A percentile compares a stretch with the other conserved stretches of the same genome.
phyloP scores from a whole-genome alignment of 2,797 vertebrate genomes.

The Sebastiscus tertius region DNA sequence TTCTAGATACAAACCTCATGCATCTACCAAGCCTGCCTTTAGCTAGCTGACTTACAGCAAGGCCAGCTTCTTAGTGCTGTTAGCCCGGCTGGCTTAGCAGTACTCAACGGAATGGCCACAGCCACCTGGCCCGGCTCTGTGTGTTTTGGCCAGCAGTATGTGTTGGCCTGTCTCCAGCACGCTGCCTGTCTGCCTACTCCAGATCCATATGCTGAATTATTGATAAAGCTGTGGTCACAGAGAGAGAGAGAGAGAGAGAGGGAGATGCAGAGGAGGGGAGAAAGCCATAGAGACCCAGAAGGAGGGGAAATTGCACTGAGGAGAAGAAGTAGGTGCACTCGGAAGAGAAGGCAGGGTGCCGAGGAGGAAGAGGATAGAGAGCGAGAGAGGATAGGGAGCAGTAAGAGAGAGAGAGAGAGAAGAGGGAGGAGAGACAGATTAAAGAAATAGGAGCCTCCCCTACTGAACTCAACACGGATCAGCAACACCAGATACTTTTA shows the following conservation, averaged over 20 bases:
- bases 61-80: background rate
- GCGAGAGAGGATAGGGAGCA: background rate
- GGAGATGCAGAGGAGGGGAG: slow-evolving; percentile 22
- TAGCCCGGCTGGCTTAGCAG: slow-evolving; percentile 40
- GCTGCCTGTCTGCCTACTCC: slow-evolving; percentile 71
- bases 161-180: slow-evolving; percentile 64
- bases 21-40: background rate
- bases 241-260: slow-evolving; percentile 54
- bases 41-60: background rate
- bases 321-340: slow-evolving; percentile 19
- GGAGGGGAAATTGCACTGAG: slow-evolving; percentile 29
- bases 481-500: slow-evolving; percentile 86
- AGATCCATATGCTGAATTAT: slow-evolving; percentile 84
- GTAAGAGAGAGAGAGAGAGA: slow-evolving; percentile 29
- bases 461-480: slow-evolving; percentile 79
- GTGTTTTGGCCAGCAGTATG: slow-evolving; percentile 46
- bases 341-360: slow-evolving; percentile 6
- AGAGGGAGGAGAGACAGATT: slow-evolving; percentile 58
- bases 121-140: slow-evolving; percentile 20
- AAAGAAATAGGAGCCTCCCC: slow-evolving; percentile 81
- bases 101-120: slow-evolving; percentile 18
- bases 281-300: slow-evolving; percentile 39
- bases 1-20: slow-evolving; percentile 2
- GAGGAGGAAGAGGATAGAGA: slow-evolving; percentile 4
- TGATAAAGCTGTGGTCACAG: slow-evolving; percentile 71